A percentile compares a stretch with the other conserved stretches of the same genome.
Conservation (phyloP, 2,888 invertebrate species). For the Harpalus rufipes region DNA sequence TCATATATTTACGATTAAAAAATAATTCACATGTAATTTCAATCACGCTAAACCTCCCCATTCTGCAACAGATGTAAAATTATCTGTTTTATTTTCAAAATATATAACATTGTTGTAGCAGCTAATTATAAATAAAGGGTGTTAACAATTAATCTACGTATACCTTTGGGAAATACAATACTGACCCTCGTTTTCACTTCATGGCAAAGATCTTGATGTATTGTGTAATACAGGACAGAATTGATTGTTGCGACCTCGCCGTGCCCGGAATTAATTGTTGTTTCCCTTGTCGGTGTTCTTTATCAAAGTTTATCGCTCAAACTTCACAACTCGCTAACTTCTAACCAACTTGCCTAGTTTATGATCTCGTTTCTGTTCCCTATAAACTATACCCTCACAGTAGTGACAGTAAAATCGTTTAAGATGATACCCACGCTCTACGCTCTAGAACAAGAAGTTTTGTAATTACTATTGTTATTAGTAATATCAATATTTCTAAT, state of each 20-base stretch:
- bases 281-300: neutral
- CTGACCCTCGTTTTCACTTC: neutral
- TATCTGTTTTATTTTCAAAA: too few species aligned
- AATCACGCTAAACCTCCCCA: too few species aligned
- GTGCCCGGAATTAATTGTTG: neutral
- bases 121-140: too few species aligned
- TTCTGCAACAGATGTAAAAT: too few species aligned
- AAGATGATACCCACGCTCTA: neutral
- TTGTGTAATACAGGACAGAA: neutral
- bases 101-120: too few species aligned
- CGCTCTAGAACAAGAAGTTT: too few species aligned
- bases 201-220: neutral
- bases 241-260: neutral
- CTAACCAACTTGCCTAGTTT: neutral
- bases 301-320: neutral
- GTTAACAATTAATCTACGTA: neutral
- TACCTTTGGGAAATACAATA: neutral
- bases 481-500: too few species aligned
- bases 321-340: neutral
- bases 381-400: neutral
- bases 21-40: too few species aligned
- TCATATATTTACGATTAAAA: too few species aligned
- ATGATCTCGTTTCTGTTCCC: neutral
- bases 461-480: too few species aligned
- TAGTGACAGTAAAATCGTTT: neutral